Conservation (phyloP, 23 tunicate genomes). For the Ascidia mentula region DNA sequence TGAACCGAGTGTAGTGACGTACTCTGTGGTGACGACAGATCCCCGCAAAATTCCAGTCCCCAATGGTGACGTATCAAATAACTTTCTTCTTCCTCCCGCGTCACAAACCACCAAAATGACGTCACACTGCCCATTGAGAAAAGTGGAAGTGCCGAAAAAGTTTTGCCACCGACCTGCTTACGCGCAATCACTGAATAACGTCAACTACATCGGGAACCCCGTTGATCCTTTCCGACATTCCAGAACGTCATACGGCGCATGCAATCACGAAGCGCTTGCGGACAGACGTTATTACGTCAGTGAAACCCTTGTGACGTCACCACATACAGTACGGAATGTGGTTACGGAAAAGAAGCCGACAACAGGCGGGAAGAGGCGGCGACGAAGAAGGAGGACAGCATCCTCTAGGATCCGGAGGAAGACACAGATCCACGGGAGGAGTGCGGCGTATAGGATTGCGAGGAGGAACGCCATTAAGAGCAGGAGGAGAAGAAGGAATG, state of each 20-base stretch:
- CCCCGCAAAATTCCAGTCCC: background rate
- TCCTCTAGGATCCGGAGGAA: background rate
- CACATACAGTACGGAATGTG: background rate
- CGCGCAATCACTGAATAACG: background rate
- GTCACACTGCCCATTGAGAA: background rate
- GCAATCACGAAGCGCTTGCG: background rate
- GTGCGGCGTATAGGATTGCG: conserved; percentile 1
- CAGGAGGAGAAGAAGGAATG: background rate
- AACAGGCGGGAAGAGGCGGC: background rate
- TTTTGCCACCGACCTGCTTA: background rate
- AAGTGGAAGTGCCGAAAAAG: background rate
- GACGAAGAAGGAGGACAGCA: background rate
- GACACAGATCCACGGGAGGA: background rate
- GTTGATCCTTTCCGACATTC: too few relatives aligned
- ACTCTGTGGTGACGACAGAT: background rate
- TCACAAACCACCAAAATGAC: background rate
- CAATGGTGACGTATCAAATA: background rate
- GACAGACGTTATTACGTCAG: conserved; percentile 5
- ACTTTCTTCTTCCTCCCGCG: background rate
- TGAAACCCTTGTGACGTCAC: conserved; percentile 5
- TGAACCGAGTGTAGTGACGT: background rate
- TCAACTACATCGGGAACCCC: background rate
- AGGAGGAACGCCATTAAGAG: background rate
- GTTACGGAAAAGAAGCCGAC: background rate
- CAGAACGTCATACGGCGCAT: background rate